Percentiles rank a stretch among this genome's conserved stretches.
phyloP scores from a whole-genome alignment of 2,113 vertebrate genomes.

The Oreocharis arfaki region DNA sequence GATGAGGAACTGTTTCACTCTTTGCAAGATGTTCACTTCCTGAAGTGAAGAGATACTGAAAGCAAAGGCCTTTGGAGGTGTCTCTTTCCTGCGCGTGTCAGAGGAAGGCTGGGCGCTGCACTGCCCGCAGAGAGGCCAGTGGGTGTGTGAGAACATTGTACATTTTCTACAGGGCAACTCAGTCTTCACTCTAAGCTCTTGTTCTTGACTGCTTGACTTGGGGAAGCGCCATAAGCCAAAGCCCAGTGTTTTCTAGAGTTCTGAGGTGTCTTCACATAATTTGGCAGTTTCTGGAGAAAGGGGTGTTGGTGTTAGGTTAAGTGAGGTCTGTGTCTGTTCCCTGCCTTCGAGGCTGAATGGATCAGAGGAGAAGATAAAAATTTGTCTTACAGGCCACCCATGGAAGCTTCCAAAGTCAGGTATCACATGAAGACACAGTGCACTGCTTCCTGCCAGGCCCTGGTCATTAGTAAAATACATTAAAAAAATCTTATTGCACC shows the following conservation, averaged over 20 bases:
- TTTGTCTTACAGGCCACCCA: not conserved
- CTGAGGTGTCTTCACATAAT: not conserved
- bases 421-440: not conserved
- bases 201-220: not conserved
- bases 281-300: not conserved
- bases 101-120: rapidly evolving
- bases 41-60: not conserved
- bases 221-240: not conserved
- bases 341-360: not conserved
- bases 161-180: rapidly evolving
- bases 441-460: not conserved
- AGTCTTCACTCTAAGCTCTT: not conserved
- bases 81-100: not conserved
- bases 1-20: not conserved
- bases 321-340: not conserved
- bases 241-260: not conserved
- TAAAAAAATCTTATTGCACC: not conserved
- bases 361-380: not conserved
- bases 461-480: not conserved
- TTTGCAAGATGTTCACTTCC: not conserved
- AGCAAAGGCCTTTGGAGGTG: not conserved
- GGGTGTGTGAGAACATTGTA: rapidly evolving
- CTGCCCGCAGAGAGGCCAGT: not conserved
- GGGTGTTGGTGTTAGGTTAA: not conserved
- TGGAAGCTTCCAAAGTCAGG: not conserved